Conservation (phyloP, 2,888 invertebrate genomes). For the Eupeodes latifasciatus region DNA sequence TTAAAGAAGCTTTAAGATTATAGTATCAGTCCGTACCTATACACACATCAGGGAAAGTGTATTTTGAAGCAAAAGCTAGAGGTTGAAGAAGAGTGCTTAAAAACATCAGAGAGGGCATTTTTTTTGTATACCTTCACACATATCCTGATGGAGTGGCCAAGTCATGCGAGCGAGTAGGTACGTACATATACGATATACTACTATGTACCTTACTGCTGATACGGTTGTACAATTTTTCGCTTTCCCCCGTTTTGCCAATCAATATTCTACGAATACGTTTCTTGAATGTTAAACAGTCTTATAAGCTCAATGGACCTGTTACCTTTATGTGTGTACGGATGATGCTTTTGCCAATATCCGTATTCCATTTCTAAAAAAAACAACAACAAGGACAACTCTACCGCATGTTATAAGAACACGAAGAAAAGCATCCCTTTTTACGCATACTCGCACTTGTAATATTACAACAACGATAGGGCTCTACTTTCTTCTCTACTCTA, state of each 20-base stretch:
- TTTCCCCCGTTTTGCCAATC: constrained; percentile 81
- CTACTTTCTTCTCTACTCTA: neutral
- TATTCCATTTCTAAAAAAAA: neutral
- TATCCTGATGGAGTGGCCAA: constrained; percentile 9
- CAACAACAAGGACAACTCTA: constrained; percentile 17
- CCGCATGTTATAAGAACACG: constrained; percentile 21
- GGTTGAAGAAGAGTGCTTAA: neutral
- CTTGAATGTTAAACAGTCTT: constrained; percentile 81
- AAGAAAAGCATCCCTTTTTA: constrained; percentile 68
- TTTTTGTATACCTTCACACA: neutral
- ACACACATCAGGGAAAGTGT: constrained; percentile 48
- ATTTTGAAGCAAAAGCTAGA: neutral
- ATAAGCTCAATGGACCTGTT: constrained; percentile 72
- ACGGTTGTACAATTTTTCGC: constrained; percentile 60
- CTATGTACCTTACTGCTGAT: too few species aligned
- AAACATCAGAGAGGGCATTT: neutral
- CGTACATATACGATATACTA: neutral
- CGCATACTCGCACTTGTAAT: constrained; percentile 72
- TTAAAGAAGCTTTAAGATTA: neutral
- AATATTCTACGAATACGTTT: constrained; percentile 81
- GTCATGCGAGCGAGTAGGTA: constrained; percentile 5
- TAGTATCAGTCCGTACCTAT: too few species aligned
- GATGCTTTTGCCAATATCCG: constrained; percentile 30
- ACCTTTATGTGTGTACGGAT: constrained; percentile 55
- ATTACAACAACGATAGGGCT: neutral